Evolutionary conservation across 2,888 invertebrate species (phyloP), one percentile per base, ranked within the genome.

Genomic region (Coleophora deauratella): DNA sequence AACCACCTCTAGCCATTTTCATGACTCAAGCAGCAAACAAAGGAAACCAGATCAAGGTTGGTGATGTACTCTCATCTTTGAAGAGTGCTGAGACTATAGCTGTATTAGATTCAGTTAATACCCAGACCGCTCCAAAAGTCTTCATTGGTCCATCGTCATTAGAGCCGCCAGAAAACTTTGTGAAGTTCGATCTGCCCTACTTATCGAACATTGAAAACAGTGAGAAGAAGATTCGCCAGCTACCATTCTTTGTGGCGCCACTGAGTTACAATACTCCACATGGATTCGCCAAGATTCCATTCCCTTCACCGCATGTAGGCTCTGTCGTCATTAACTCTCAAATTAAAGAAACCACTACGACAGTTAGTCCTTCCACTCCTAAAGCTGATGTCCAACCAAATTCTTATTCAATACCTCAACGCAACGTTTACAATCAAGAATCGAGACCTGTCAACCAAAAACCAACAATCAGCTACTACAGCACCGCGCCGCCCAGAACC

Each of bases 221-320:
- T 9, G 91, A 92, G 55, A 87, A 90, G 42, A 93, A 92, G 70
- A 86, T 93, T 1, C 90, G 90, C 40, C 91, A 92, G 50, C 68
- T 94, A 1, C 93, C 94, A 0, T 95, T 95, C 72, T 95, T 95
- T 56, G 95, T 95, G 7, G 95, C 95, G 0, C 95, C 95, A 0
- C 71, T 94, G 15, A 95, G 93, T 59, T 95, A 94, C 59, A 91
- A 91, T 52, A 91, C 94, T n/a, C 95, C 94, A 0, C 86, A 89
- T 37, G 95, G 95, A 2, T 95, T 93, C 62, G 92, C 93, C 0
- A 95, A 95, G 74, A 95, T 95, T 48, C 91, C 94, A 0, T 89
- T 95, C 64, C 95, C 95, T 0, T 91, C 94, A 10, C 95, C 95
- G 0, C 95, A 95, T 57, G 94, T 95, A 0, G 95, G 95, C 1